Percentiles rank a stretch among this genome's conserved stretches.
These are phyloP conservation scores for Cecidostiba fungosa DNA, from an alignment of 2,888 invertebrate species.

Conservation along the genomic window DNA sequence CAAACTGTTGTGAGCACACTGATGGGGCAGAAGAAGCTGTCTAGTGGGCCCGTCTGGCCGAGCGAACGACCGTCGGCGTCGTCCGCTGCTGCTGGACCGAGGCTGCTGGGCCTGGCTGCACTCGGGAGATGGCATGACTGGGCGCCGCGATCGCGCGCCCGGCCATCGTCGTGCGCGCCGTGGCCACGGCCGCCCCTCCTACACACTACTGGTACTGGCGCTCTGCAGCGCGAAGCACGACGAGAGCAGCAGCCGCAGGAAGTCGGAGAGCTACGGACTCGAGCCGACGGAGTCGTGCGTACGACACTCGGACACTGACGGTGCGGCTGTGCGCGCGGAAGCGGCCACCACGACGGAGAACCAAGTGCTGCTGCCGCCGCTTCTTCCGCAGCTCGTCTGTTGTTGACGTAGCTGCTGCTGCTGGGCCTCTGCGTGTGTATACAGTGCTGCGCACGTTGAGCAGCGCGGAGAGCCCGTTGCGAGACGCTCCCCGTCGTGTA, in stretches of 20 bases:
- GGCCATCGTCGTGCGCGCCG: slow-evolving; percentile 74
- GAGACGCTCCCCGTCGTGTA: slow-evolving; percentile 72
- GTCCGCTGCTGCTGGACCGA: slow-evolving; percentile 65
- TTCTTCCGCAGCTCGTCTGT: neutral
- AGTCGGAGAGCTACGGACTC: no score
- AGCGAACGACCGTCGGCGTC: slow-evolving; percentile 59
- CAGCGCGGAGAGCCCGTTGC: slow-evolving; percentile 32
- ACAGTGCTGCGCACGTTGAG: slow-evolving; percentile 15
- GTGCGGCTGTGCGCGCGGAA: slow-evolving; percentile 9
- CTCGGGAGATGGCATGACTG: slow-evolving; percentile 67
- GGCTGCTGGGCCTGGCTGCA: slow-evolving; percentile 64
- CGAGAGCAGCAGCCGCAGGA: neutral
- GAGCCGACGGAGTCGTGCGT: no score
- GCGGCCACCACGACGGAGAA: neutral
- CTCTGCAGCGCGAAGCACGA: neutral
- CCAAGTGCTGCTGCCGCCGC: slow-evolving; percentile 9
- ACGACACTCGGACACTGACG: neutral
- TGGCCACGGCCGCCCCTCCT: slow-evolving; percentile 26
- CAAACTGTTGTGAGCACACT: neutral
- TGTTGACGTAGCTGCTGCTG: neutral
- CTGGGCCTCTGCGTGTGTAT: neutral
- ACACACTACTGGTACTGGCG: neutral
- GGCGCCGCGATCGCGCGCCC: slow-evolving; percentile 70
- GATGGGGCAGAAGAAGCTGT: neutral
- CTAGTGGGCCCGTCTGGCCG: slow-evolving; percentile 26